Evolutionary conservation across 2,888 invertebrate genomes (phyloP).

Genomic region (Apamea crenata): DNA sequence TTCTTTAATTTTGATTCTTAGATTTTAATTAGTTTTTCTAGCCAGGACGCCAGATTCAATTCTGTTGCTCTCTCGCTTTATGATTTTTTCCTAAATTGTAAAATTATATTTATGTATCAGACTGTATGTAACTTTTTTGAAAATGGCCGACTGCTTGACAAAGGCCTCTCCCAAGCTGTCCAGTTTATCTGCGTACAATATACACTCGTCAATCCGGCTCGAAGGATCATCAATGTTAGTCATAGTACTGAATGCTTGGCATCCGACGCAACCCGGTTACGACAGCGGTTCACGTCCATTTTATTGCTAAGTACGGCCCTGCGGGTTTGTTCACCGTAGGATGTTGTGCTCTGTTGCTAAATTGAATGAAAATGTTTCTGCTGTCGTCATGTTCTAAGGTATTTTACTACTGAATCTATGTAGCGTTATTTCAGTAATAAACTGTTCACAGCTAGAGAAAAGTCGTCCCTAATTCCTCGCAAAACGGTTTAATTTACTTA

Average conservation of each 20-base stretch:
- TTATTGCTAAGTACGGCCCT: slow-evolving; percentile 53
- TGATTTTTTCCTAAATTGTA: too few relatives aligned
- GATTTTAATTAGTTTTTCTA: too few relatives aligned
- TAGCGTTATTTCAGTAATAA: not conserved
- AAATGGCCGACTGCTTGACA: not conserved
- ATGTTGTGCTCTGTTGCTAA: slow-evolving; percentile 28
- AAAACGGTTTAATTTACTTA: not conserved
- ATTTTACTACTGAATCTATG: slow-evolving; percentile 2
- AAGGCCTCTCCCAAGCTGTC: not conserved
- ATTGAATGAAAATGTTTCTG: slow-evolving; percentile 34
- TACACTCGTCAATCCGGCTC: slow-evolving; percentile 30
- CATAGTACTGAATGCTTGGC: slow-evolving; percentile 47
- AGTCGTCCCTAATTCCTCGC: not conserved
- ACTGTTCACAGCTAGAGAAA: not conserved
- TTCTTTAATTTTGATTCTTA: too few relatives aligned
- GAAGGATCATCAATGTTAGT: slow-evolving; percentile 53
- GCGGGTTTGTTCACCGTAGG: slow-evolving; percentile 43
- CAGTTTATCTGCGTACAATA: slow-evolving; percentile 10
- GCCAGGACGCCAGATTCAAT: too few relatives aligned
- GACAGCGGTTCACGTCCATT: slow-evolving; percentile 42
- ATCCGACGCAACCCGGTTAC: slow-evolving; percentile 52
- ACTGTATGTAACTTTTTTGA: too few relatives aligned
- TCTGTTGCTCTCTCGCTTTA: too few relatives aligned
- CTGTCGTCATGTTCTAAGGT: not conserved
- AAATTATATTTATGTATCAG: too few relatives aligned